Percentiles rank a stretch among this genome's conserved stretches.
phyloP scores from a whole-genome alignment of 2,113 vertebrate species.

The Ellobius talpinus region DNA sequence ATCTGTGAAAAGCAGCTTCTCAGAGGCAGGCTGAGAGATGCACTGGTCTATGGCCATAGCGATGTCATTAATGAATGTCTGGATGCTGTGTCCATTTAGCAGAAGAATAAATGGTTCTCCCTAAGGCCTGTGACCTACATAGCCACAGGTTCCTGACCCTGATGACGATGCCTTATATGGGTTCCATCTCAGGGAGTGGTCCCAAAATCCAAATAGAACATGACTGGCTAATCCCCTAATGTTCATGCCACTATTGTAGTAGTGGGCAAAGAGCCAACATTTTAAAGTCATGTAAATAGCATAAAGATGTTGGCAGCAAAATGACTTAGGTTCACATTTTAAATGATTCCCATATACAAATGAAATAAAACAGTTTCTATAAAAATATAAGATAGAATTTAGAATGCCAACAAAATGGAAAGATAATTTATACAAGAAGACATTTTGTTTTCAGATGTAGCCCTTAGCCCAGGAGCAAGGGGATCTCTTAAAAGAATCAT shows the following conservation, averaged over 20 bases:
- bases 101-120: background rate
- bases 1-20: background rate
- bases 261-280: background rate
- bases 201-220: background rate
- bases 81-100: background rate
- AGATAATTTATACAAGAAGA: background rate
- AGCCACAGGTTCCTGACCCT: background rate
- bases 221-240: background rate
- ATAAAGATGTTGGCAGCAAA: slow-evolving; percentile 19
- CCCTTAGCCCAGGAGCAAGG: background rate
- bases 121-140: background rate
- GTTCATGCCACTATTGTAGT: background rate
- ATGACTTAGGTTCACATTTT: slow-evolving; percentile 17
- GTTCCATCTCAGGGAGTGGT: background rate
- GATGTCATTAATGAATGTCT: background rate
- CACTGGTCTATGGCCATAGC: background rate
- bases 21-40: background rate
- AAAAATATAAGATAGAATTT: background rate
- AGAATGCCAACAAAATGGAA: background rate
- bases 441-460: background rate
- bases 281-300: background rate
- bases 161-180: background rate
- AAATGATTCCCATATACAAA: background rate
- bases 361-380: background rate
- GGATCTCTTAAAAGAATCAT: background rate